Evolutionary conservation across 2,113 vertebrate species (phyloP).

Genomic region (Amblyornis subalaris): DNA sequence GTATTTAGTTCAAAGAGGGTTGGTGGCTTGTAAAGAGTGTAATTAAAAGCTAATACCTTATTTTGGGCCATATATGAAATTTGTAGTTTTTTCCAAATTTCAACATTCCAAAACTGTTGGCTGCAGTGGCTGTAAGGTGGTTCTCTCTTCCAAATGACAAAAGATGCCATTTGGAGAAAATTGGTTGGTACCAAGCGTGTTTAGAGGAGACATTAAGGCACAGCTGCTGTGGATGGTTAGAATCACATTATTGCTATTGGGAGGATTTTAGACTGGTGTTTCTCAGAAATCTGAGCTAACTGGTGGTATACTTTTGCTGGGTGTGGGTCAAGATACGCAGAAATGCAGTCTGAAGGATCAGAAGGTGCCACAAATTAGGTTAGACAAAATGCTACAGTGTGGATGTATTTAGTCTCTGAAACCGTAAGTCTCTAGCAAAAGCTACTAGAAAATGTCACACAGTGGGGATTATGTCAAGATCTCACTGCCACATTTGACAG

Average conservation of each 20-base stretch:
- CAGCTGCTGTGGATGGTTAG: rapidly evolving
- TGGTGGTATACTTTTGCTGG: neutral
- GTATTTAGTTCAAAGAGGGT: neutral
- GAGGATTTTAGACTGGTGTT: neutral
- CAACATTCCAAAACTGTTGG: neutral
- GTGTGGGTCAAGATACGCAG: neutral
- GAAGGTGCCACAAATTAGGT: neutral
- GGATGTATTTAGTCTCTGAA: neutral
- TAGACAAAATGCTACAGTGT: neutral
- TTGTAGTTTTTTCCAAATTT: neutral
- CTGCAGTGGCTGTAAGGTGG: neutral
- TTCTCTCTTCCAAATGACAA: neutral
- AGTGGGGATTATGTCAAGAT: neutral
- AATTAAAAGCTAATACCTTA: neutral
- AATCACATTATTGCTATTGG: neutral
- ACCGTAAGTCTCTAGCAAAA: neutral
- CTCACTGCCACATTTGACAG: neutral
- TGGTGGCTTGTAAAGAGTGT: neutral
- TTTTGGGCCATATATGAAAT: neutral
- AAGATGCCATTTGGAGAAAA: neutral
- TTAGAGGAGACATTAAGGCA: neutral
- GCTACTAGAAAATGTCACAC: neutral
- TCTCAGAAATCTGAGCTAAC: slow-evolving; percentile 18
- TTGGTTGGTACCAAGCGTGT: neutral
- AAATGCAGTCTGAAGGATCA: neutral